Percentiles rank a stretch among this genome's conserved stretches.
Evolutionary conservation across 2,888 invertebrate genomes (phyloP).

Genomic region (Trissoscelio sp.): DNA sequence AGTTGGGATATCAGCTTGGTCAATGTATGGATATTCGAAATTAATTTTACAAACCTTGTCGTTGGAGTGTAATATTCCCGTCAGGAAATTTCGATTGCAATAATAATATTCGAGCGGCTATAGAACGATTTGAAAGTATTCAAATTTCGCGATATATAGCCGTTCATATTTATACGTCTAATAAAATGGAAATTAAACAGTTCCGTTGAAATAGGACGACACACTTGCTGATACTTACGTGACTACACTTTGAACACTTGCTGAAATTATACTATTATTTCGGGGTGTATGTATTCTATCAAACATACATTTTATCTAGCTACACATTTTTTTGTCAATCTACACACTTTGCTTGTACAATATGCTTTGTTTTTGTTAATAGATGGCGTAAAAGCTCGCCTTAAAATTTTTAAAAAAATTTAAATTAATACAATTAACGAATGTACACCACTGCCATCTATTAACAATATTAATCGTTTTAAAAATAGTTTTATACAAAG

Average conservation of each 20-base stretch:
- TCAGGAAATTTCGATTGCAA: slow-evolving; percentile 12
- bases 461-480: too few species aligned
- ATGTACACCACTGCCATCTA: too few species aligned
- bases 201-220: slow-evolving; percentile 12
- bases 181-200: slow-evolving; percentile 21
- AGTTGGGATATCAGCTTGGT: slow-evolving; percentile 15
- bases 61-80: slow-evolving; percentile 3
- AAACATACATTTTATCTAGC: too few species aligned
- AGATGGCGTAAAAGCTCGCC: too few species aligned
- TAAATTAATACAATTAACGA: too few species aligned
- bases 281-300: too few species aligned
- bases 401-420: too few species aligned
- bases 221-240: slow-evolving; percentile 18
- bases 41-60: slow-evolving; percentile 35
- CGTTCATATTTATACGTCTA: slow-evolving; percentile 1
- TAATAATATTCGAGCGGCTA: slow-evolving; percentile 33
- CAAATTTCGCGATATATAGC: neutral
- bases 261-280: slow-evolving; percentile 29
- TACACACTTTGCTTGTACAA: too few species aligned
- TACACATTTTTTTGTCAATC: too few species aligned
- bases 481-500: too few species aligned
- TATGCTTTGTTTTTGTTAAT: too few species aligned
- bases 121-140: slow-evolving; percentile 30
- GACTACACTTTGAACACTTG: neutral
- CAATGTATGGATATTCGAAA: slow-evolving; percentile 11